Evolutionary conservation across 2,888 invertebrate genomes (phyloP), one percentile per base, ranked within the genome.

Genomic region (Ormyrus thymus): DNA sequence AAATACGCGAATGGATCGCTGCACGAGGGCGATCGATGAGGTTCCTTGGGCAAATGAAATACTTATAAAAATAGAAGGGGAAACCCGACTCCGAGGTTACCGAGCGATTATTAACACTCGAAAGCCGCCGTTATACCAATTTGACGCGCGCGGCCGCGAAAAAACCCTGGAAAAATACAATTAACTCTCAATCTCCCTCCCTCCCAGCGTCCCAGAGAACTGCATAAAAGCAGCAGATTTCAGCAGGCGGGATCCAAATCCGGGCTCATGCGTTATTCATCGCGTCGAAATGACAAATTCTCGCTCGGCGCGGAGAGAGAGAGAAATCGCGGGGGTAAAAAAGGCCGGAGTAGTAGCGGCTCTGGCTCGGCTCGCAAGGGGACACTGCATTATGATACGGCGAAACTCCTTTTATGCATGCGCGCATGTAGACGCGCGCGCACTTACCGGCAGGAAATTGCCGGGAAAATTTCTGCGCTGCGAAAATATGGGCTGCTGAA

Each of bases 401-500:
- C 29, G 29, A 29, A 29, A 29, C 29, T 29, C 29, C 3, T 29
- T 29, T 29, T 29, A 29, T 29, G 29, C 29, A 29, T 29, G 29
- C 29, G 29, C 29, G 4, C 29, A 29, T 29, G 29, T 29, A 29
- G 50, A 50, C 13, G 55, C n/a, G 65, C 29, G 55, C 64, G 55
- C 72, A 72, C 55, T 62, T 29, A 46, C 58, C 64, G 9, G 0
- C 48, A 62, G 65, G 66, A 74, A 73, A 73, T 73, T 73, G 74
- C 66, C 46, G 56, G 59, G 59, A 43, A 64, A 73, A 46, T 73
- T 73, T 71, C 73, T 56, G 9, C 7, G 50, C 59, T 66, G 66
- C 29, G 59, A 75, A 75, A 75, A 51, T 66, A 53, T 51, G n/a
- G 50, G 45, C 11, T 11, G 7, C 29, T 61, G 7, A 48, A 50